Evolutionary conservation across 2,797 vertebrate genomes (phyloP).

Genomic region (Phylloscopus collybita): DNA sequence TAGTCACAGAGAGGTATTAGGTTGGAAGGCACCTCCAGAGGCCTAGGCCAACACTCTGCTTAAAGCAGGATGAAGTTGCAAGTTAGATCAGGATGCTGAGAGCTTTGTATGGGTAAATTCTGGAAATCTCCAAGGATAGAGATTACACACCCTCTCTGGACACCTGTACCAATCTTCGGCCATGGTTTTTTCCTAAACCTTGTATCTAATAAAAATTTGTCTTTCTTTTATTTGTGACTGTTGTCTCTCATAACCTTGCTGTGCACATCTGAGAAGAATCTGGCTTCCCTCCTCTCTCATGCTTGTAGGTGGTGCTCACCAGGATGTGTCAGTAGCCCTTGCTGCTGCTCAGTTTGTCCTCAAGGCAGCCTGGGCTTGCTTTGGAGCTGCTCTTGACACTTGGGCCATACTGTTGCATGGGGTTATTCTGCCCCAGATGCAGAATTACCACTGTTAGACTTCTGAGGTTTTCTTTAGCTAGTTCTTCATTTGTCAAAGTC

Average conservation of each 20-base stretch:
- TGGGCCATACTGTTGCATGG: neutral
- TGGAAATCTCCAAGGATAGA: neutral
- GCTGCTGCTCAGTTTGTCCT: neutral
- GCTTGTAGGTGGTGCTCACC: neutral
- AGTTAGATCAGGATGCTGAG: neutral
- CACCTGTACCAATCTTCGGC: neutral
- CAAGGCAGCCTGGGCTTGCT: neutral
- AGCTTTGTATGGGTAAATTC: neutral
- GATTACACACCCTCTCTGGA: neutral
- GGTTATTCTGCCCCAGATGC: neutral
- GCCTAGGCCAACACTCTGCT: neutral
- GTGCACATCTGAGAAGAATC: neutral
- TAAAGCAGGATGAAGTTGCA: neutral
- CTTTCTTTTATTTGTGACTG: neutral
- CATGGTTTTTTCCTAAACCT: neutral
- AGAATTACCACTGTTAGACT: neutral
- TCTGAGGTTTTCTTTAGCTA: neutral
- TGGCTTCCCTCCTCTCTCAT: neutral
- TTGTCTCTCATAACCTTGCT: neutral
- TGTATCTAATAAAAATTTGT: neutral
- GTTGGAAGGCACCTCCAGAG: neutral
- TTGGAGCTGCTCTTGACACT: neutral
- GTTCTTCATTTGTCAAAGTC: neutral
- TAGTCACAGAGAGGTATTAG: neutral
- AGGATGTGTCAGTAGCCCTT: neutral